phyloP scores from a whole-genome alignment of 2,113 vertebrate species.

The Phylloscopus whistleri region DNA sequence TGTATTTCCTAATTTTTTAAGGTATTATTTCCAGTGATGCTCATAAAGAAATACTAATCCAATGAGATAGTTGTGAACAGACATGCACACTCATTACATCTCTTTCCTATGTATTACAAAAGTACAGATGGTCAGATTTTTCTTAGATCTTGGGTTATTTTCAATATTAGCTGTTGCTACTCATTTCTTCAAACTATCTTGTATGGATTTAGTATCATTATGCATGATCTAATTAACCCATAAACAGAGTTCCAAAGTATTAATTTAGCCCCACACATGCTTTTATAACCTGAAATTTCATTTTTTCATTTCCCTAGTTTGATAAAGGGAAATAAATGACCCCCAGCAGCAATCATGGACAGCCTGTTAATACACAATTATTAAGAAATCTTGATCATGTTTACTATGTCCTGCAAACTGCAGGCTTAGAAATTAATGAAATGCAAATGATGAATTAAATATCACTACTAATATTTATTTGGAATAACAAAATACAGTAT shows the following conservation, averaged over 20 bases:
- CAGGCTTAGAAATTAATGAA: neutral
- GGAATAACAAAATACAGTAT: neutral
- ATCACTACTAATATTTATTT: neutral
- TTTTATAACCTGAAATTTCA: neutral
- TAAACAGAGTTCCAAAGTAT: neutral
- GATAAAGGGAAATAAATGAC: neutral
- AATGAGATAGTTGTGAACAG: neutral
- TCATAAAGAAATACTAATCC: neutral
- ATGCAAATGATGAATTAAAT: neutral
- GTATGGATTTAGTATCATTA: neutral
- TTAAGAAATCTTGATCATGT: neutral
- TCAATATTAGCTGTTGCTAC: neutral
- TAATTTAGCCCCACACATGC: neutral
- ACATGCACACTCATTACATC: neutral
- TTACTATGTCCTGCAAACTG: neutral
- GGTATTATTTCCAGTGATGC: neutral
- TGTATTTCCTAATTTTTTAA: neutral
- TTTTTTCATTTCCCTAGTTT: neutral
- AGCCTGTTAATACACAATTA: neutral
- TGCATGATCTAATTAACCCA: neutral
- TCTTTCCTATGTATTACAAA: neutral
- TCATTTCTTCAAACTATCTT: neutral
- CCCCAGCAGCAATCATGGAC: neutral
- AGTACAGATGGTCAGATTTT: neutral
- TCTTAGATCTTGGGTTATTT: neutral